Evolutionary conservation across 2,797 vertebrate genomes (phyloP), one percentile per base, ranked within the genome.

Genomic region (Danio tinwini): DNA sequence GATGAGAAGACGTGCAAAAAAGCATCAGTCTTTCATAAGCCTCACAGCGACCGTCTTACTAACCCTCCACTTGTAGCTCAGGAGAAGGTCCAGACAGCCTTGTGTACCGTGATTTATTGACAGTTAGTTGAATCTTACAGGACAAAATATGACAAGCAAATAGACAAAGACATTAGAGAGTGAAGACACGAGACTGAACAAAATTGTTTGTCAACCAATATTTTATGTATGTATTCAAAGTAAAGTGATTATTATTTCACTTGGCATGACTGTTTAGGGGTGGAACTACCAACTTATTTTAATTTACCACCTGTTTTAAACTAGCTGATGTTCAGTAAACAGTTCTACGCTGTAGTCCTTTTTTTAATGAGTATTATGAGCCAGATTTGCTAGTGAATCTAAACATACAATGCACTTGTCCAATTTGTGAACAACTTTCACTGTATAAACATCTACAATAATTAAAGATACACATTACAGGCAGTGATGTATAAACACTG

Each of bases 1-100:
- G 61, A 80, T 65, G 78, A 80, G 50, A 16, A 73, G 69, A 80
- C 69, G 69, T 73, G 69, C 5, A 16, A 56, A 56, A 80, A 78
- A 63, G 58, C 67, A 78, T 78, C 76, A 71, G 67, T 78, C 76
- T 78, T 71, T 78, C 78, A 73, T 73, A 72, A 80, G 78, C 78
- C 61, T 73, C 68, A 65, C 78, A 65, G 78, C 49, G 21, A 50
- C 50, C 40, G 49, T 78, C 65, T 71, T 63, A 70, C 76, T 64
- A 56, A 73, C 40, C 39, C 68, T 80, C 40, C 47, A 53, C 76
- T 71, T 62, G 76, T 29, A 53, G 47, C 76, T 53, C 56, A 70
- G 67, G 39, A 58, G 67, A 78, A 63, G 47, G 47, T 62, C 47
- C 67, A 14, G 39, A 62, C 49, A 61, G 76, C 56, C 12, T 37